Evolutionary conservation across 2,888 invertebrate genomes (phyloP), one percentile per base, ranked within the genome.

Genomic region (Lepeophtheirus nordmannii): DNA sequence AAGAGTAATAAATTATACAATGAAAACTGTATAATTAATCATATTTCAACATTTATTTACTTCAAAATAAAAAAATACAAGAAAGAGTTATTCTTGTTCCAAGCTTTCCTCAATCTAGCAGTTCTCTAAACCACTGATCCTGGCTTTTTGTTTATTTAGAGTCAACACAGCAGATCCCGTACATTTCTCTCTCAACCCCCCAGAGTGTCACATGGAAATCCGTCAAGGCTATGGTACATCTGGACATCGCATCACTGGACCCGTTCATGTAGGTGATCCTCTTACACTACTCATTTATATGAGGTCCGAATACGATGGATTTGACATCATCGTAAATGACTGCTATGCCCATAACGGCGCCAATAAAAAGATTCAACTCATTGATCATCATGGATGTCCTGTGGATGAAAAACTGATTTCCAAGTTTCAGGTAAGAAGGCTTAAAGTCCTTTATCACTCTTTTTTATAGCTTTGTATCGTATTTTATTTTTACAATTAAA

Each of bases 161-260:
- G 90, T 91, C 70, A 91, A 91, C 68, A 92, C 92, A 41, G 92
- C 91, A 61, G 91, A 91, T 77, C 92, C 92, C 17, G 89, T 92
- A 20, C 88, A 91, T 53, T 92, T 92, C 74, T 91, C 91, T 0
- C 78, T 92, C 64, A 89, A 89, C 70, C 92, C 92, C 1, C 92
- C 92, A 0, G 91, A 92, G 75, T 92, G 91, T 74, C 90, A 91
- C 78, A 92, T 92, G 92, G 92, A 92, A 79, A 91, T 92, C 72
- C 81, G 90, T 70, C 85, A 89, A 71, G 92, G 92, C 23, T 92
- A 90, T 75, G 89, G 90, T 14, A 87, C 89, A 10, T 82, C 82
- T 40, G 91, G 92, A 10, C 14, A 46, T n/a, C 46, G 63, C 10
- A 40, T 63, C 17, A 53, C 63, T 46, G 63, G 63, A 12, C 63